A percentile compares a stretch with the other conserved stretches of the same genome.
Evolutionary conservation across 2,113 vertebrate genomes (phyloP).

Genomic region (Archocentrus centrarchus): DNA sequence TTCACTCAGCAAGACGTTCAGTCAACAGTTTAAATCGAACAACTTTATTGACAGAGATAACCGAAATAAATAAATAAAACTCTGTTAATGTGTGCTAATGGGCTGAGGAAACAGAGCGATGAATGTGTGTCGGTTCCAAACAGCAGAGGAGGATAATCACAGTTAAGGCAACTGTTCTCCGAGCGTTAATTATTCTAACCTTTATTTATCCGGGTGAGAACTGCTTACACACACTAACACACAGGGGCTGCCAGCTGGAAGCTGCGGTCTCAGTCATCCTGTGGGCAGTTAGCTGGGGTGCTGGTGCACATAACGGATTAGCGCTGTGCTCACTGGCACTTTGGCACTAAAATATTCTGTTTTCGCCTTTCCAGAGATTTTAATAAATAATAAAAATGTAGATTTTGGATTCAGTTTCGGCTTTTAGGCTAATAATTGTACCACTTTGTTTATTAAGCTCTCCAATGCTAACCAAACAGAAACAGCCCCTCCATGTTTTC

Average conservation of each 20-base stretch:
- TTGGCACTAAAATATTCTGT: not conserved
- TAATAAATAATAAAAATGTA: not conserved
- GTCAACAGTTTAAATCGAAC: constrained; percentile 34
- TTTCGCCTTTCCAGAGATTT: not conserved
- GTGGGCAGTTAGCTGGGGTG: constrained; percentile 18
- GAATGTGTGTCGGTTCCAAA: constrained; percentile 37
- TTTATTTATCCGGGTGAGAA: constrained; percentile 46
- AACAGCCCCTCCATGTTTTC: not conserved
- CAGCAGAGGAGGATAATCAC: constrained; percentile 46
- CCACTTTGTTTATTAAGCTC: not conserved
- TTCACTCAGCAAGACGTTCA: constrained; percentile 5
- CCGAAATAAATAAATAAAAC: not conserved
- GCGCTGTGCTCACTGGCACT: constrained; percentile 11
- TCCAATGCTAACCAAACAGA: constrained; percentile 4
- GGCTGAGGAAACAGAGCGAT: constrained; percentile 33
- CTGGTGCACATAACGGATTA: constrained; percentile 13
- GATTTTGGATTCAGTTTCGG: not conserved
- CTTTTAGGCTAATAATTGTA: not conserved
- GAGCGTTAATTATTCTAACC: constrained; percentile 49
- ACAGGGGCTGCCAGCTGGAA: constrained; percentile 34
- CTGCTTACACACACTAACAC: constrained; percentile 26
- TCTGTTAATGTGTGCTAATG: constrained; percentile 24
- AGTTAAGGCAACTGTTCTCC: constrained; percentile 37
- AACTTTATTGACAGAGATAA: constrained; percentile 30
- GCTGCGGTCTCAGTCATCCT: constrained; percentile 13